Base-by-base conservation (phyloP, 2,113 vertebrate species). In the Xiphophorus maculatus region DNA sequence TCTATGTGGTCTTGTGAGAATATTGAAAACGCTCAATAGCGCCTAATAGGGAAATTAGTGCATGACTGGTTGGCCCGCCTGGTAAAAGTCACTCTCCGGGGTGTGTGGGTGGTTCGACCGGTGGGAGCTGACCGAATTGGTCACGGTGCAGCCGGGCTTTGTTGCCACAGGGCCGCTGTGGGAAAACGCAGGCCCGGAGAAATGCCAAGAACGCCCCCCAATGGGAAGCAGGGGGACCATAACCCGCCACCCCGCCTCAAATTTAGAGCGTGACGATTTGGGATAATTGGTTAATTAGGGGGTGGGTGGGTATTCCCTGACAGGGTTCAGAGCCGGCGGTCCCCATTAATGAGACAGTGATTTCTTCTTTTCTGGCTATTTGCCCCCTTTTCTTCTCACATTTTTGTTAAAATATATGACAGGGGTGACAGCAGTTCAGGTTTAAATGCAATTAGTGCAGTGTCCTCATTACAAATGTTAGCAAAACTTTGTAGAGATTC, bases 231-330 rank as follows among this genome's bases (percentile, higher is more conserved):
- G 81, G 84, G 88, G 77, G 83, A 75, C 77, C 44, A 81, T 74
- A 88, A 89, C 85, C 86, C 71, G 82, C 84, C 85, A 88, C 91
- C 92, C 93, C 94, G 95, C 96, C 95, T 96, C 88, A 92, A 93
- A 95, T 91, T 90, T 89, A 93, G 83, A 96, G 94, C 95, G 94
- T 97, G 96, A 96, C 96, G 96, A 96, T 96, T 95, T 93, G 92
- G 91, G 94, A 95, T 97, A 97, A 97, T 97, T 97, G 96, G 95
- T 93, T 94, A 94, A 94, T 93, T 95, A 94, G 95, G 92, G 94
- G 93, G 95, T 93, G 91, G 93, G 93, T 93, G 91, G 83, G 94
- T 89, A 93, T 89, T 92, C 91, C 91, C 87, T 93, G 93, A 93
- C 88, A 93, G 81, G 70, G 83, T 84, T 83, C 84, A 75, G 73